Conservation (phyloP, 2,113 vertebrate genomes). For the Empidonax alnorum region DNA sequence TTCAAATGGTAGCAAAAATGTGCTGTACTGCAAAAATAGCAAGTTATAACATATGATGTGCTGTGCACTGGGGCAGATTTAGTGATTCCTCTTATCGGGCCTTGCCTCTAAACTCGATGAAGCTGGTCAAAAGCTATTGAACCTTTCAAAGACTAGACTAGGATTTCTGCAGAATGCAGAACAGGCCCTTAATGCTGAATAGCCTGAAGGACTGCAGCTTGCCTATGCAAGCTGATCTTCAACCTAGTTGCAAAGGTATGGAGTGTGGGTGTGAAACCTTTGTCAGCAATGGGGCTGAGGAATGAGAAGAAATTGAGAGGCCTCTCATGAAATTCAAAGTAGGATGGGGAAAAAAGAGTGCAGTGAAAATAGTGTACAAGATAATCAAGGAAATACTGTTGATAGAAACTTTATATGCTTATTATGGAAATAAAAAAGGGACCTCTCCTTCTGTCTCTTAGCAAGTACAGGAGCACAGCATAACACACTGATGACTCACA, state of each 20-base stretch:
- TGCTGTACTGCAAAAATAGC: not conserved
- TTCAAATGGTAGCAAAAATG: not conserved
- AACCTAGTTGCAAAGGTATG: not conserved
- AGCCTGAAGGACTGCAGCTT: not conserved
- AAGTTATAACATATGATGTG: not conserved
- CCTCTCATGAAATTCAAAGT: not conserved
- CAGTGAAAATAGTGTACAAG: not conserved
- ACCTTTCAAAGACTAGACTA: not conserved
- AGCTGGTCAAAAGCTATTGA: not conserved
- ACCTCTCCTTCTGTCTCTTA: not conserved
- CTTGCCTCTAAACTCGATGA: not conserved
- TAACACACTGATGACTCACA: not conserved
- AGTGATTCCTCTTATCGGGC: not conserved
- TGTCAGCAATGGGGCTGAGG: not conserved
- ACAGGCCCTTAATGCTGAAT: not conserved
- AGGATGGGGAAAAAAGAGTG: not conserved
- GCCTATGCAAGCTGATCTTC: not conserved
- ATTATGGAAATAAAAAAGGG: not conserved
- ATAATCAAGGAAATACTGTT: not conserved
- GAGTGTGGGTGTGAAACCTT: not conserved
- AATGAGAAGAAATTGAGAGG: not conserved
- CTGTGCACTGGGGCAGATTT: not conserved
- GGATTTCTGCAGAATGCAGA: not conserved
- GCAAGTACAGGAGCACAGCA: not conserved
- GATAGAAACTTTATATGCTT: not conserved